phyloP scores from a whole-genome alignment of 2,888 invertebrate genomes.

The Plebejus anna region DNA sequence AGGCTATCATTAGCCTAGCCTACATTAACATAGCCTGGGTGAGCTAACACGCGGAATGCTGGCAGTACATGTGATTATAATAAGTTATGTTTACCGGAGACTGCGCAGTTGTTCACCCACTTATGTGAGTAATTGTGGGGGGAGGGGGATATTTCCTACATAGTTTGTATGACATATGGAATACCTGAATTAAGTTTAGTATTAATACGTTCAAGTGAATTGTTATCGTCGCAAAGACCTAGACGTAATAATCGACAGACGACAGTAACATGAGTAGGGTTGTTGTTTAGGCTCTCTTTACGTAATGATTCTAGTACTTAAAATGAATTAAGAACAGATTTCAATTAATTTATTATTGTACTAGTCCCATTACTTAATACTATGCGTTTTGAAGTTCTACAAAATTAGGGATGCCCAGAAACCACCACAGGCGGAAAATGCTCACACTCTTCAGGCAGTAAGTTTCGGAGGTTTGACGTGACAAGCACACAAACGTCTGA shows the following conservation, averaged over 20 bases:
- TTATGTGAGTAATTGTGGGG: background rate
- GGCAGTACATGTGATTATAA: slow-evolving; percentile 3
- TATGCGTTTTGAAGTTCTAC: too few species aligned
- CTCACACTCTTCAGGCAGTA: background rate
- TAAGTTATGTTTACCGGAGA: slow-evolving; percentile 15
- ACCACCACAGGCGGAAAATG: background rate
- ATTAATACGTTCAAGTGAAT: background rate
- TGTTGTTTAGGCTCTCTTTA: background rate
- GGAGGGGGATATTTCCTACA: background rate
- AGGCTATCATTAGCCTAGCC: slow-evolving; percentile 8
- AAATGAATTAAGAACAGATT: too few species aligned
- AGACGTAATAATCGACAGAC: background rate
- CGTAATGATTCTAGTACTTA: background rate
- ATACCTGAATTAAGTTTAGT: background rate
- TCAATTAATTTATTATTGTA: too few species aligned
- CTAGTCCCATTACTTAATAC: too few species aligned
- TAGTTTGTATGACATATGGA: background rate
- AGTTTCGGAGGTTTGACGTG: background rate
- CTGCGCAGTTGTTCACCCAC: slow-evolving; percentile 17
- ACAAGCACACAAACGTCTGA: slow-evolving; percentile 17
- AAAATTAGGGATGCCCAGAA: too few species aligned
- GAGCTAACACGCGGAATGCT: slow-evolving; percentile 4
- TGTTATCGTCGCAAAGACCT: background rate
- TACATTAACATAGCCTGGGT: slow-evolving; percentile 4
- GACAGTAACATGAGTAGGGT: background rate